These are phyloP conservation scores for Indicator maculatus DNA, from an alignment of 2,113 vertebrate genomes.

Conservation along the genomic window DNA sequence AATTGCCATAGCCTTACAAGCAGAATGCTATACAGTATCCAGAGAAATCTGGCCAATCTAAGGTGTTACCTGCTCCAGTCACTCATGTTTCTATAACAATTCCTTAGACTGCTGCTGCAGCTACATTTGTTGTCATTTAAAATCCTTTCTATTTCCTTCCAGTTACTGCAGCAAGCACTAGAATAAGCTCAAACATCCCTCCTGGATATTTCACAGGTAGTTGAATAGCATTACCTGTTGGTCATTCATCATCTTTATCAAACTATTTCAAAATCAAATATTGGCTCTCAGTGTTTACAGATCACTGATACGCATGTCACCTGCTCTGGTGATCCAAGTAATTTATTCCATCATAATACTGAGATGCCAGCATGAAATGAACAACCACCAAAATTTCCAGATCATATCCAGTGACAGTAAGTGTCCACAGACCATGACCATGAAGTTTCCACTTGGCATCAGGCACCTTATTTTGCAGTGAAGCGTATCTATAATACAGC, in stretches of 20 bases:
- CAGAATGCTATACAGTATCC: neutral
- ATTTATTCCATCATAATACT: neutral
- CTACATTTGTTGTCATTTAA: neutral
- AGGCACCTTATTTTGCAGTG: neutral
- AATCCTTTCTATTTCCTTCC: neutral
- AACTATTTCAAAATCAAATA: neutral
- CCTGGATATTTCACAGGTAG: neutral
- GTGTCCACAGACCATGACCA: neutral
- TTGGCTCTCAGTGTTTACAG: neutral
- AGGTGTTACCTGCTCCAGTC: neutral
- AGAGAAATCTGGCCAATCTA: neutral
- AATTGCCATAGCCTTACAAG: neutral
- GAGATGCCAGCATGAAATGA: neutral
- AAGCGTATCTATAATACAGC: neutral
- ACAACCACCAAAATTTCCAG: neutral
- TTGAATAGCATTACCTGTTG: neutral
- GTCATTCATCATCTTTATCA: neutral
- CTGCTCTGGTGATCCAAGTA: neutral
- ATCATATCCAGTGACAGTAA: neutral
- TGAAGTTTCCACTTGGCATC: neutral
- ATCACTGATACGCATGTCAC: neutral
- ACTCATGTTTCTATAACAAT: neutral
- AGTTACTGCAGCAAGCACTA: neutral
- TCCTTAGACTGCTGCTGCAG: neutral
- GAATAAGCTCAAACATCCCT: neutral